phyloP scores from a whole-genome alignment of 2,888 invertebrate species.

The Troglohyphantes excavatus region DNA sequence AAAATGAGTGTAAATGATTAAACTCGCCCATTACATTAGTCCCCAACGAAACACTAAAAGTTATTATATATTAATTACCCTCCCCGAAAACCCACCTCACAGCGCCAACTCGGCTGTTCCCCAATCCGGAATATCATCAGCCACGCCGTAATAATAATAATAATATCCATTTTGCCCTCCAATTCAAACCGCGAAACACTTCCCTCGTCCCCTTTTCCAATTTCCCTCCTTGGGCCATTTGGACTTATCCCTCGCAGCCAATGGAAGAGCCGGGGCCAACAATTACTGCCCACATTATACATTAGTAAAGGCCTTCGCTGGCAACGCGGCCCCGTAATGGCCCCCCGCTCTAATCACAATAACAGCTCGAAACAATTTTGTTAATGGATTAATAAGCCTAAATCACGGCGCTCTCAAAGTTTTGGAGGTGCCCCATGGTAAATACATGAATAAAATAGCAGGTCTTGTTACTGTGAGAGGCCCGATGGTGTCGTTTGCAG shows the following conservation, averaged over 20 bases:
- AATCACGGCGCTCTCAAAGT: conserved; percentile 70
- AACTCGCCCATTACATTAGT: no score
- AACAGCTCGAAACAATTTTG: conserved; percentile 77
- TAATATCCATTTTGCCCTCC: conserved; percentile 71
- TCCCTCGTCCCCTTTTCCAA: conserved; percentile 46
- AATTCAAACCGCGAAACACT: conserved; percentile 63
- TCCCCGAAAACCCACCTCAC: not conserved
- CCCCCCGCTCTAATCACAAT: conserved; percentile 71
- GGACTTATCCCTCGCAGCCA: conserved; percentile 57
- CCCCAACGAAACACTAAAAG: not conserved
- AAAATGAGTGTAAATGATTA: no score
- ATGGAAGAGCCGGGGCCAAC: conserved; percentile 48
- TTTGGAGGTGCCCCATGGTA: conserved; percentile 63
- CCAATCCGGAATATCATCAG: not conserved
- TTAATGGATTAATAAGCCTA: conserved; percentile 78
- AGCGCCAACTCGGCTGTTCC: not conserved
- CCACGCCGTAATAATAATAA: conserved; percentile 11
- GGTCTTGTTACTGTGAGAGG: conserved; percentile 41
- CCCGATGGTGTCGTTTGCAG: conserved; percentile 8
- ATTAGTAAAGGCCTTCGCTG: conserved; percentile 51
- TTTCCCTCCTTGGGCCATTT: conserved; percentile 58
- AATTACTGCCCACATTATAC: conserved; percentile 75
- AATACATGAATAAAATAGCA: conserved; percentile 76
- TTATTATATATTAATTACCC: not conserved
- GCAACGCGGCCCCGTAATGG: conserved; percentile 57